A percentile compares a stretch with the other conserved stretches of the same genome.
These are phyloP conservation scores for Bufotes viridis DNA, from an alignment of 2,797 vertebrate genomes.

Conservation along the genomic window DNA sequence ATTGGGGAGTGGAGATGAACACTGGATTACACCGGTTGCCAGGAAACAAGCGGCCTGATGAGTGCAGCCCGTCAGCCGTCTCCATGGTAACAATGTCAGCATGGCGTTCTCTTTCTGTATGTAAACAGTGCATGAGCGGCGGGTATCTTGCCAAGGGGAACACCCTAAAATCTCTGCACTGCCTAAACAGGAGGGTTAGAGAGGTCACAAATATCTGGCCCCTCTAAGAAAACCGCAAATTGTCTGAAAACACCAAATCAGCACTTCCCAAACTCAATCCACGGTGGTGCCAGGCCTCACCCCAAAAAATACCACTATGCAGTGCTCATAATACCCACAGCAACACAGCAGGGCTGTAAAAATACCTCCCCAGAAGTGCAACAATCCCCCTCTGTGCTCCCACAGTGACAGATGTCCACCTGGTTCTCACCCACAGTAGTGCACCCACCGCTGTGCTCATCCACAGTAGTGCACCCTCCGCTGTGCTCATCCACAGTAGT, in stretches of 20 bases:
- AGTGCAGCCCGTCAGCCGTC: background rate
- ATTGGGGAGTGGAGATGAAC: conserved; percentile 4
- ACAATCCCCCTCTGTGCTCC: too few relatives aligned
- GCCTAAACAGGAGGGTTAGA: background rate
- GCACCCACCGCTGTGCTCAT: too few relatives aligned
- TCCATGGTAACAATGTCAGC: conserved; percentile 22
- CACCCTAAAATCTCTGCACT: background rate
- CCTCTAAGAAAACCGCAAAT: background rate
- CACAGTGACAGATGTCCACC: too few relatives aligned
- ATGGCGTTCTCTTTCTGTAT: background rate
- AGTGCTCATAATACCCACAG: background rate
- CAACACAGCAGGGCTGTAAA: too few relatives aligned
- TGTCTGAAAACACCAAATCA: too few relatives aligned
- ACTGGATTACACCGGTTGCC: background rate
- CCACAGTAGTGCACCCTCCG: too few relatives aligned
- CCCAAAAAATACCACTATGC: too few relatives aligned
- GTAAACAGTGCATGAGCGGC: background rate
- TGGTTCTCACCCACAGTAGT: too few relatives aligned
- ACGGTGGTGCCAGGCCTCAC: too few relatives aligned
- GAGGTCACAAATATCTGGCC: background rate
- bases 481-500: too few relatives aligned
- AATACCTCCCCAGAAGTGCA: too few relatives aligned
- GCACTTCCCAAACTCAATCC: too few relatives aligned
- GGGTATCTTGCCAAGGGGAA: conserved; percentile 5
- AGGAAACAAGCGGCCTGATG: background rate